phyloP scores from a whole-genome alignment of 1,140 invertebrate genomes.

The Acromyrmex heyeri region DNA sequence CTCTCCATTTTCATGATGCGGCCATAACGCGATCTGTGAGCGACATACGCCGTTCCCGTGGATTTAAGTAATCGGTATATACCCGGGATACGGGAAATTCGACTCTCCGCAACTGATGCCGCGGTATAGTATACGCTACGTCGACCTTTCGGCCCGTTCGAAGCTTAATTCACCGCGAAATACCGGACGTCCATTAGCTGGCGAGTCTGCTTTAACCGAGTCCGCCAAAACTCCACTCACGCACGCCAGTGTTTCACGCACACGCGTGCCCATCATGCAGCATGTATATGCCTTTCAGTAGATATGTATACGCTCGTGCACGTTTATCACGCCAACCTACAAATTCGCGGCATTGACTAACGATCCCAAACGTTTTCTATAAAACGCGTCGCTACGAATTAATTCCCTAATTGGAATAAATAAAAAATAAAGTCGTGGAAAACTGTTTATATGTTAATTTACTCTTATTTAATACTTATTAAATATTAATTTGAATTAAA shows the following conservation, averaged over 20 bases:
- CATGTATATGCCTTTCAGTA: constrained; percentile 38
- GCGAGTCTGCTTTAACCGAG: constrained; percentile 70
- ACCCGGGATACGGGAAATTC: constrained; percentile 49
- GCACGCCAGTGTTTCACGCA: constrained; percentile 30
- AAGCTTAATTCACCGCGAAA: constrained; percentile 78
- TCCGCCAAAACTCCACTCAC: constrained; percentile 69
- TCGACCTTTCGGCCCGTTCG: constrained; percentile 57
- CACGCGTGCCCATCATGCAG: constrained; percentile 30
- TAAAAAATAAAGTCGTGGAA: constrained; percentile 9
- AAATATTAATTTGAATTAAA: not conserved
- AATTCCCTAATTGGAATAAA: constrained; percentile 83
- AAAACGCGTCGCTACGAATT: constrained; percentile 80
- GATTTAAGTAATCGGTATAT: constrained; percentile 60
- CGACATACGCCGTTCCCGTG: constrained; percentile 7
- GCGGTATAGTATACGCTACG: not conserved
- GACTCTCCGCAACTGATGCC: constrained; percentile 29
- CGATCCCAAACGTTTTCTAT: constrained; percentile 79
- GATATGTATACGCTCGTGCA: constrained; percentile 66
- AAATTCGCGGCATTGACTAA: constrained; percentile 73
- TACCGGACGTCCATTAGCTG: constrained; percentile 82
- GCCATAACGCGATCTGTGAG: constrained; percentile 44
- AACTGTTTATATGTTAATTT: not conserved
- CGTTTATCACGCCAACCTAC: constrained; percentile 68
- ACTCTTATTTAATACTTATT: not conserved
- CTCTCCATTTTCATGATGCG: constrained; percentile 53